phyloP scores from a whole-genome alignment of 2,113 vertebrate genomes.

The Paracanthobrama guichenoti region DNA sequence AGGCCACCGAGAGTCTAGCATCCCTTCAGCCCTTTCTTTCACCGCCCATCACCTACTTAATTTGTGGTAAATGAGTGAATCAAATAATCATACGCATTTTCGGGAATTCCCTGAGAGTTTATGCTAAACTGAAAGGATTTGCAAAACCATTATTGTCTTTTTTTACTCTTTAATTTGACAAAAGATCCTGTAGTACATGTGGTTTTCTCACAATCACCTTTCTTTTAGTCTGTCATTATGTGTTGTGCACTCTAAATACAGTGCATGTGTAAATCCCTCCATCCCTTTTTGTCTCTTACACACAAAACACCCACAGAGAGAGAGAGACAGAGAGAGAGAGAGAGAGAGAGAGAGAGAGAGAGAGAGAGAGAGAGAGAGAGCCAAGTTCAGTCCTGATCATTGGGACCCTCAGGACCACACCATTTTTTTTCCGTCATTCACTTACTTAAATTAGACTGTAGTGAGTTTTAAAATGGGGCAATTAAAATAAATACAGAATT shows the following conservation, averaged over 20 bases:
- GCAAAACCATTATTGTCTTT: neutral
- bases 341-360: neutral
- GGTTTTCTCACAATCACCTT: conserved; percentile 13
- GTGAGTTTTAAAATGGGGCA: neutral
- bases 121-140: neutral
- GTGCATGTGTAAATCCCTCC: conserved; percentile 53
- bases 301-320: conserved; percentile 18
- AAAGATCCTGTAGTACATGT: neutral
- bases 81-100: neutral
- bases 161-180: neutral
- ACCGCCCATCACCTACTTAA: neutral
- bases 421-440: conserved; percentile 46
- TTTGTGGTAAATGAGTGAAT: neutral
- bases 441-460: neutral
- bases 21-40: conserved; percentile 28
- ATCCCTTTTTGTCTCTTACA: conserved; percentile 40
- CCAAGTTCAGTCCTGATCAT: conserved; percentile 48
- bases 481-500: neutral
- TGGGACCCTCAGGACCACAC: conserved; percentile 54
- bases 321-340: neutral
- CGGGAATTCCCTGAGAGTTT: neutral
- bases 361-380: conserved; percentile 18
- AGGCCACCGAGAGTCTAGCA: conserved; percentile 19
- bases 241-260: conserved; percentile 37
- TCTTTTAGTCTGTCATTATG: conserved; percentile 14